Evolutionary conservation across 1,140 invertebrate genomes (phyloP), one percentile per base, ranked within the genome.

Genomic region (Nephotettix cincticeps): DNA sequence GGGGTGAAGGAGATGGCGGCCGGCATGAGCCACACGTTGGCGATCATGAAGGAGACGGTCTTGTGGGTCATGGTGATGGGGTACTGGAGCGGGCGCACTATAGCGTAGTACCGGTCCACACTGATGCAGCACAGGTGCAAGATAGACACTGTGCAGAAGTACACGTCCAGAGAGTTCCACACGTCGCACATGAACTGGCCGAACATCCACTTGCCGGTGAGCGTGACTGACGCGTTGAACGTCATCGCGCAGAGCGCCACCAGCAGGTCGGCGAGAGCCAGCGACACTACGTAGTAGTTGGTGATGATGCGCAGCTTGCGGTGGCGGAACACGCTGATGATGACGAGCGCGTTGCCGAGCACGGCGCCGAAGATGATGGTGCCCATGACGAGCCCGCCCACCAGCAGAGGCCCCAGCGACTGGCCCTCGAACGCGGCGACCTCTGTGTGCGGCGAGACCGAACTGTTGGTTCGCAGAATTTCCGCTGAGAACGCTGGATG

Each of bases 61-160:
- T 85, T 84, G 73, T 90, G 87, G 0, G 92, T 95, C 90, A 96
- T 95, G 32, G 91, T 93, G 23, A 92, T 88, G 0, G 93, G 92
- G 79, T 96, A 96, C 79, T 96, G 93, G 28, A 97, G 81, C 0
- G 94, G 94, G 70, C 91, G 86, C 27, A 95, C 92, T 54, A 96
- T 96, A 40, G 94, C 93, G 79, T 94, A 95, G 77, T 95, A 96
- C n/a, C 72, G 85, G 80, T 98, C 96, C 27, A 97, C 93, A 66
- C 91, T 93, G 77, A 98, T 98, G 79, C 95, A 98, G 80, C 95
- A 97, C 6, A 98, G 84, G 81, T 98, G 96, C 3, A 98, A 84
- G 51, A 98, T 97, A 32, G 93, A 96, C 0, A 94, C 94, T 9
- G 95, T 98, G 32, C 93, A 96, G 80, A 97, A 98, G 77, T 98